Evolutionary conservation across 2,113 vertebrate genomes (phyloP).

Genomic region (Dunckerocampus dactyliophorus): DNA sequence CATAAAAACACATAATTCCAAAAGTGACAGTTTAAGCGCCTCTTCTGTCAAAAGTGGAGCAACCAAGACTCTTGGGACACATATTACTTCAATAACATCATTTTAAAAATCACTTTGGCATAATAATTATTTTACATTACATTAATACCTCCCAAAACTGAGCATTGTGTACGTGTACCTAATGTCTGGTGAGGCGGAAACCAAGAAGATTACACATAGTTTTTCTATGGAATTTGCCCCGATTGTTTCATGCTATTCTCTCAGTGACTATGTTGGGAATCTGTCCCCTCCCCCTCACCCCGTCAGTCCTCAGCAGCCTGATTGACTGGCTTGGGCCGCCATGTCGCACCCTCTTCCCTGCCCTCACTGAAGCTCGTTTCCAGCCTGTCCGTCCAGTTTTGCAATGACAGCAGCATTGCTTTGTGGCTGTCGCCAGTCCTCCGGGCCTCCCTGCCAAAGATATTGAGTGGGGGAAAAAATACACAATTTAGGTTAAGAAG

Average conservation of each 20-base stretch:
- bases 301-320: conserved; percentile 38
- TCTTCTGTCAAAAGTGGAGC: too few relatives aligned
- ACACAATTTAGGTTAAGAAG: background rate
- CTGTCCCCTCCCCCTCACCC: conserved; percentile 20
- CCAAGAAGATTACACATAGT: background rate
- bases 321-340: conserved; percentile 50
- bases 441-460: background rate
- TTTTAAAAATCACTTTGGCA: too few relatives aligned
- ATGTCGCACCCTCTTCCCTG: conserved; percentile 12
- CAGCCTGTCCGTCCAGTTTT: conserved; percentile 51
- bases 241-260: background rate
- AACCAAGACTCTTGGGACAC: too few relatives aligned
- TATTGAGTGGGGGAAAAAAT: background rate
- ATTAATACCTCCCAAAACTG: too few relatives aligned
- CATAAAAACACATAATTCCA: too few relatives aligned
- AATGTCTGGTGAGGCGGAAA: too few relatives aligned
- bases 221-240: background rate
- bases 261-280: conserved; percentile 1
- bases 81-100: too few relatives aligned
- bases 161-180: too few relatives aligned
- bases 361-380: conserved; percentile 11
- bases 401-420: conserved; percentile 25
- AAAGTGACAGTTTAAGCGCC: too few relatives aligned
- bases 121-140: too few relatives aligned
- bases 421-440: conserved; percentile 4